phyloP scores from a whole-genome alignment of 2,888 invertebrate genomes.

The Helleia helle region DNA sequence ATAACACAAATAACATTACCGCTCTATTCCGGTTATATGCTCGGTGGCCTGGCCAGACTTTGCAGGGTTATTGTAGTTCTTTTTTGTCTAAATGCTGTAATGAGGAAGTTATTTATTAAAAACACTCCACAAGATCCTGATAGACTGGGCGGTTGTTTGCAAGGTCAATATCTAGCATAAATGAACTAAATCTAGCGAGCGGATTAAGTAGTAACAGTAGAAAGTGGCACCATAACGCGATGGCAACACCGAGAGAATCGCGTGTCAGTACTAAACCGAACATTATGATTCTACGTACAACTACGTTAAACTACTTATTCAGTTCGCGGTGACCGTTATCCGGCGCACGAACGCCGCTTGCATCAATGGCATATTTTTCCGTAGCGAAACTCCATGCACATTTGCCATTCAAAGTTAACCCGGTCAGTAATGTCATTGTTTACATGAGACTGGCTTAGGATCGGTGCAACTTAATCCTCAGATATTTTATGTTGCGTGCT shows the following conservation, averaged over 20 bases:
- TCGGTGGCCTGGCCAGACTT: no score
- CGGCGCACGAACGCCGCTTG: constrained; percentile 62
- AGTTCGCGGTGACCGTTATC: constrained; percentile 65
- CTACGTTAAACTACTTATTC: constrained; percentile 65
- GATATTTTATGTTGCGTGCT: no score
- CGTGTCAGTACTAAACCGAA: constrained; percentile 48
- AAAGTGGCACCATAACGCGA: constrained; percentile 48
- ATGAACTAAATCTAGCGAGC: no score
- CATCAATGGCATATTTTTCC: constrained; percentile 72
- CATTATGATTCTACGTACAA: constrained; percentile 69
- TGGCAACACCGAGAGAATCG: constrained; percentile 36
- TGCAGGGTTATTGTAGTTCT: no score
- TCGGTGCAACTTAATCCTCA: constrained; percentile 12
- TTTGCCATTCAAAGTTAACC: constrained; percentile 71
- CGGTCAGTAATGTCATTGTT: constrained; percentile 67
- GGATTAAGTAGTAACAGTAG: constrained; percentile 36
- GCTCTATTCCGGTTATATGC: no score
- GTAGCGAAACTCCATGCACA: constrained; percentile 62
- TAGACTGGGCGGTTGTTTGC: no score
- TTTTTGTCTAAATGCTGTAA: no score
- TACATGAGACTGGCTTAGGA: constrained; percentile 40
- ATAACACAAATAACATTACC: no score
- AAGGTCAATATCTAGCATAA: no score
- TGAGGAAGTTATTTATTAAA: no score
- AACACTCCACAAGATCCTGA: no score